A percentile compares a stretch with the other conserved stretches of the same genome.
These are phyloP conservation scores for Amphilophus citrinellus DNA, from an alignment of 2,113 vertebrate species.

Conservation along the genomic window DNA sequence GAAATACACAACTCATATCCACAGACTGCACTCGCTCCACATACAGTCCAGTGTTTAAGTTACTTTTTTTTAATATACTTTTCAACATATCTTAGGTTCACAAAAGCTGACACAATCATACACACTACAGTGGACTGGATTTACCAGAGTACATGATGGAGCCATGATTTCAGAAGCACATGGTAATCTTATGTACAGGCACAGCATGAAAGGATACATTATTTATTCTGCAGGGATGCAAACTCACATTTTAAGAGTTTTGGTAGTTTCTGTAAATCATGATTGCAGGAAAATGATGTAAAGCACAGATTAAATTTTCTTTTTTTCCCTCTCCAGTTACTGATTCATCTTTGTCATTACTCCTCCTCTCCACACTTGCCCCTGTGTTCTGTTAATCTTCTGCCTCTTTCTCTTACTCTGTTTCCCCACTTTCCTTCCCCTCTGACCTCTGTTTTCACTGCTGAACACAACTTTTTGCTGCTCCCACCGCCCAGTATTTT, in stretches of 20 bases:
- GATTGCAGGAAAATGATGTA: too few species aligned
- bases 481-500: rapidly evolving
- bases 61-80: too few species aligned
- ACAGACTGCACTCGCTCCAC: not conserved
- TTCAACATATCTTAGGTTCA: not conserved
- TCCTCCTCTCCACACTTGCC: not conserved
- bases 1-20: too few species aligned
- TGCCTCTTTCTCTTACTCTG: not conserved
- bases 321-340: not conserved
- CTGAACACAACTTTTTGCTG: rapidly evolving
- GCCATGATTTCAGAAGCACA: not conserved
- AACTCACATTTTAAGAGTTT: not conserved
- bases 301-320: too few species aligned
- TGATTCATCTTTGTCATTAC: not conserved
- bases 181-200: rapidly evolving
- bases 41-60: not conserved
- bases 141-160: not conserved
- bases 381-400: not conserved
- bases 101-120: not conserved
- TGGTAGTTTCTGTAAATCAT: rapidly evolving
- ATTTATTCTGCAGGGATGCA: not conserved
- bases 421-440: not conserved
- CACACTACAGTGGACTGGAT: not conserved
- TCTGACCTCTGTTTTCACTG: too few species aligned
- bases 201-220: too few species aligned